These are phyloP conservation scores for Morpho helenor DNA, from an alignment of 2,888 invertebrate genomes.

Conservation along the genomic window DNA sequence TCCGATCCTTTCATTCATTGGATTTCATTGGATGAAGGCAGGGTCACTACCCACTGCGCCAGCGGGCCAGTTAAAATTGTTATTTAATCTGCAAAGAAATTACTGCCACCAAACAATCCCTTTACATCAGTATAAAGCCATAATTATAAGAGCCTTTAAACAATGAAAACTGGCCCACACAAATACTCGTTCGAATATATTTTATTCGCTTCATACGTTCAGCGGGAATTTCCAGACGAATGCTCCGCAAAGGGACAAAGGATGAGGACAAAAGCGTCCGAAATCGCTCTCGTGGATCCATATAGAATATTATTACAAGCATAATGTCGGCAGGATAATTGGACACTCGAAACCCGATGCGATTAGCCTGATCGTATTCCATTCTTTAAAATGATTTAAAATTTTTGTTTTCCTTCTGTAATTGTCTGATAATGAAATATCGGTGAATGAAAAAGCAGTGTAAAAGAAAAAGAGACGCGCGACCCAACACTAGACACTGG, in stretches of 20 bases:
- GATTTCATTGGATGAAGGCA: too few species aligned
- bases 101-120: too few species aligned
- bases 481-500: too few species aligned
- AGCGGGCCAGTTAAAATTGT: too few species aligned
- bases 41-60: too few species aligned
- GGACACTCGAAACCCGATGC: slow-evolving; percentile 8
- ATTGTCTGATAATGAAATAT: background rate
- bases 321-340: slow-evolving; percentile 20
- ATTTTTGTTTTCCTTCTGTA: background rate
- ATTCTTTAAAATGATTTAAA: slow-evolving; percentile 1
- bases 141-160: slow-evolving; percentile 16
- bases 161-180: slow-evolving; percentile 14
- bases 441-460: background rate
- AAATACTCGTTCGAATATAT: slow-evolving; percentile 17
- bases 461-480: too few species aligned
- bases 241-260: slow-evolving; percentile 38
- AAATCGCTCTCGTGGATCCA: slow-evolving; percentile 35
- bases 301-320: slow-evolving; percentile 21
- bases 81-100: too few species aligned
- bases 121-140: slow-evolving; percentile 1
- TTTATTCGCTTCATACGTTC: slow-evolving; percentile 16
- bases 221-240: slow-evolving; percentile 35
- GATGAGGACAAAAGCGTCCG: slow-evolving; percentile 32
- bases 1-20: too few species aligned
- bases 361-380: slow-evolving; percentile 10